A percentile compares a stretch with the other conserved stretches of the same genome.
These are phyloP conservation scores for Meriones psammophilus DNA, from an alignment of 2,797 vertebrate genomes.

Conservation along the genomic window DNA sequence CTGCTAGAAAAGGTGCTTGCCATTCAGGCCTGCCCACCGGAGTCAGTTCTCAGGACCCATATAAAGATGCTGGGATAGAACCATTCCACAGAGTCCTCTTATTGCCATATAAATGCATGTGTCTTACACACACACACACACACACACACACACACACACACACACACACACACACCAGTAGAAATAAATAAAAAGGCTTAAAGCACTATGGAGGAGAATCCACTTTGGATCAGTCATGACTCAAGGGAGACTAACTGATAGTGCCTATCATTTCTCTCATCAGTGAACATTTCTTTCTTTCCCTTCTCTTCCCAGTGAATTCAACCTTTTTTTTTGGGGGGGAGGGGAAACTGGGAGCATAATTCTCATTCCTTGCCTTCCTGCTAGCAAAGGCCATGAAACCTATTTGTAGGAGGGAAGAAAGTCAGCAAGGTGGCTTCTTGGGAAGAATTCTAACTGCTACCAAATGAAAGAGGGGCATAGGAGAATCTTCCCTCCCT, in stretches of 20 bases:
- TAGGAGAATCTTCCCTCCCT: neutral
- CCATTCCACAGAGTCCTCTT: neutral
- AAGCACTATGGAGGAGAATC: neutral
- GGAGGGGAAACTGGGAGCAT: neutral
- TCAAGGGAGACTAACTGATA: neutral
- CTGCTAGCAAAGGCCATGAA: neutral
- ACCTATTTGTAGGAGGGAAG: conserved; percentile 1
- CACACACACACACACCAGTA: neutral
- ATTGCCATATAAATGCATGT: too few species aligned
- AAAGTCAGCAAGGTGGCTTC: neutral
- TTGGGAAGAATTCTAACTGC: neutral
- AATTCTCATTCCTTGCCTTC: neutral
- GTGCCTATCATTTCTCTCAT: neutral
- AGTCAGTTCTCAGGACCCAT: neutral
- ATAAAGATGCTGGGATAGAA: neutral
- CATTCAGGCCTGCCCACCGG: neutral
- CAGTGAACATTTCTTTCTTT: neutral
- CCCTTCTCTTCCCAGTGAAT: neutral
- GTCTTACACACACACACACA: neutral
- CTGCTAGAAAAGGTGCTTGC: neutral
- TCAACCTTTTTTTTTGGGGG: neutral
- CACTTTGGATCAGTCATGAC: neutral
- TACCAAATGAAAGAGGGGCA: neutral
- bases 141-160: neutral
- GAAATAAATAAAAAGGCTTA: neutral